phyloP scores from a whole-genome alignment of 2,888 invertebrate species.

The Parnassius apollo region DNA sequence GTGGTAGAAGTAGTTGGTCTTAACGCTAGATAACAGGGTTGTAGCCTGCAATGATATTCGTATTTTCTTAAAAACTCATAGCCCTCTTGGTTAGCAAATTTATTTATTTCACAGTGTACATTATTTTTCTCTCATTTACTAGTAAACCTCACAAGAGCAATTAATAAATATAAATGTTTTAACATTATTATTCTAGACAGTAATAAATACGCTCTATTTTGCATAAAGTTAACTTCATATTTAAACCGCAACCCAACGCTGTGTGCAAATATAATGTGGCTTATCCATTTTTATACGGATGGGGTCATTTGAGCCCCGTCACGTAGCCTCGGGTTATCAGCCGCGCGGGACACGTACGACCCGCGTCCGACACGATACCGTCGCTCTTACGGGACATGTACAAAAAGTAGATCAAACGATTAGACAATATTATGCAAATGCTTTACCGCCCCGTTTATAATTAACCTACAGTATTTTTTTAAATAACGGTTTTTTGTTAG shows the following conservation, averaged over 20 bases:
- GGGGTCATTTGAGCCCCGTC: slow-evolving; percentile 41
- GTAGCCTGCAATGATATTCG: too few relatives aligned
- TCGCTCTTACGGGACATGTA: slow-evolving; percentile 15
- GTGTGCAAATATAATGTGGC: slow-evolving; percentile 30
- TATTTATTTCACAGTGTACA: too few relatives aligned
- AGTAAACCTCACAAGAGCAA: too few relatives aligned
- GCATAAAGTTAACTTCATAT: slow-evolving; percentile 1
- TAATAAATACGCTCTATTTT: background rate
- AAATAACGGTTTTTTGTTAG: too few relatives aligned
- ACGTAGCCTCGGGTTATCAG: slow-evolving; percentile 44
- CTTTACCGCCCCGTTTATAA: background rate
- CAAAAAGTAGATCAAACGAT: slow-evolving; percentile 20
- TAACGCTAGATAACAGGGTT: too few relatives aligned
- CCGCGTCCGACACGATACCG: slow-evolving; percentile 35
- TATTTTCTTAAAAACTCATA: too few relatives aligned
- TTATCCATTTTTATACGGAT: slow-evolving; percentile 44
- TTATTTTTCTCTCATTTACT: too few relatives aligned
- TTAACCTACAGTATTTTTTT: background rate
- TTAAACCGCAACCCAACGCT: slow-evolving; percentile 14
- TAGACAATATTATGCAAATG: slow-evolving; percentile 20
- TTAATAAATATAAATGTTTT: too few relatives aligned
- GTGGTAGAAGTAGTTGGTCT: too few relatives aligned
- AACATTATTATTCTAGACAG: too few relatives aligned
- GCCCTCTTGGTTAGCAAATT: too few relatives aligned
- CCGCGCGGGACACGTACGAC: slow-evolving; percentile 38